Conservation (phyloP, 2,113 vertebrate genomes). For the Melozone crissalis region DNA sequence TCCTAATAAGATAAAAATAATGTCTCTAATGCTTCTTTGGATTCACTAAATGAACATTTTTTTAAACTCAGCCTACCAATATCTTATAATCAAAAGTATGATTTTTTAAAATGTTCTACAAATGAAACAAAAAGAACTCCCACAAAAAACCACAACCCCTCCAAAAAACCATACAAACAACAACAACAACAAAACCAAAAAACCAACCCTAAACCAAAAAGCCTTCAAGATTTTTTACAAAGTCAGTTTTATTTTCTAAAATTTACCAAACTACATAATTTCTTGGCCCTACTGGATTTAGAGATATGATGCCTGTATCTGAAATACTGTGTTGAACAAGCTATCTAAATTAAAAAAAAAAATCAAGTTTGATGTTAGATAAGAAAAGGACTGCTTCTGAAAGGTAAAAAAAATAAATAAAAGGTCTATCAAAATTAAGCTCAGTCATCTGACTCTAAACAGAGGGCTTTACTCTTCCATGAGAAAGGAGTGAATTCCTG, state of each 20-base stretch:
- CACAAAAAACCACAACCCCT: neutral
- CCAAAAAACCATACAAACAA: neutral
- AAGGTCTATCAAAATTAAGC: neutral
- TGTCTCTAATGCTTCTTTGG: neutral
- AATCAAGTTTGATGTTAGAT: neutral
- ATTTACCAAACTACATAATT: neutral
- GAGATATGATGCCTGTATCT: neutral
- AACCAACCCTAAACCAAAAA: neutral
- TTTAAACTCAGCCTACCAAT: neutral
- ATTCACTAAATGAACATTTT: neutral
- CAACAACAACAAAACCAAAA: neutral
- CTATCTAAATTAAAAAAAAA: neutral
- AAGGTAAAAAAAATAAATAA: neutral
- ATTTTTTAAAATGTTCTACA: neutral
- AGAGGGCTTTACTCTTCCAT: neutral
- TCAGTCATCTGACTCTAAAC: neutral
- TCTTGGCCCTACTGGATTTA: neutral
- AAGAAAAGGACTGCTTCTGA: neutral
- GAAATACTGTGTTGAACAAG: neutral
- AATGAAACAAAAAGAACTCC: neutral
- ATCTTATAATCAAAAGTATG: neutral
- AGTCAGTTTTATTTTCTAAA: neutral
- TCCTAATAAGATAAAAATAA: neutral
- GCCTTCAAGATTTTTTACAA: neutral
- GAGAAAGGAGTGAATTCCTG: neutral